Conservation (phyloP, 2,888 invertebrate genomes). For the Metallyticus violacea region DNA sequence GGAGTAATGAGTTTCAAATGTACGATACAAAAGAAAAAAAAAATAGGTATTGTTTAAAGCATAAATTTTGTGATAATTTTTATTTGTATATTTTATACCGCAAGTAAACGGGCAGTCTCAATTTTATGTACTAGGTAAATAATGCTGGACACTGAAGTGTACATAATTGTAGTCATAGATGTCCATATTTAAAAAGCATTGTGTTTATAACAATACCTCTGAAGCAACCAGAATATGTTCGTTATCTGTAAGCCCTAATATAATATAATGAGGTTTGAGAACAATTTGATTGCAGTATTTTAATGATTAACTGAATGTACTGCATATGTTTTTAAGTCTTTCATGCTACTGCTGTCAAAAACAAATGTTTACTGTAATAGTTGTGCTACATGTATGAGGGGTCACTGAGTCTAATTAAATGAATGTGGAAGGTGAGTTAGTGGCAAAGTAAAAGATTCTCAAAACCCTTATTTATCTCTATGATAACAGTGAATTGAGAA, state of each 20-base stretch:
- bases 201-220: not conserved
- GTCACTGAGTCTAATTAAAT: no score
- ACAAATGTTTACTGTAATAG: not conserved
- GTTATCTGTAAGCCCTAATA: not conserved
- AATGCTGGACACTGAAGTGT: not conserved
- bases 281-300: not conserved
- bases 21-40: not conserved
- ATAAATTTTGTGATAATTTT: not conserved
- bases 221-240: not conserved
- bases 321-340: not conserved
- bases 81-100: not conserved
- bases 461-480: not conserved
- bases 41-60: not conserved
- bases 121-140: not conserved
- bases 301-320: not conserved
- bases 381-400: not conserved
- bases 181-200: no score
- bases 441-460: not conserved
- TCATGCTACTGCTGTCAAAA: not conserved
- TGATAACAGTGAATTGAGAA: not conserved
- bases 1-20: not conserved
- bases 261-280: not conserved
- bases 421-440: not conserved
- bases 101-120: not conserved
- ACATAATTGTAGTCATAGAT: not conserved